Percentiles rank a stretch among this genome's conserved stretches.
Evolutionary conservation across 2,113 vertebrate species (phyloP).

Genomic region (Lophotis ruficrista): DNA sequence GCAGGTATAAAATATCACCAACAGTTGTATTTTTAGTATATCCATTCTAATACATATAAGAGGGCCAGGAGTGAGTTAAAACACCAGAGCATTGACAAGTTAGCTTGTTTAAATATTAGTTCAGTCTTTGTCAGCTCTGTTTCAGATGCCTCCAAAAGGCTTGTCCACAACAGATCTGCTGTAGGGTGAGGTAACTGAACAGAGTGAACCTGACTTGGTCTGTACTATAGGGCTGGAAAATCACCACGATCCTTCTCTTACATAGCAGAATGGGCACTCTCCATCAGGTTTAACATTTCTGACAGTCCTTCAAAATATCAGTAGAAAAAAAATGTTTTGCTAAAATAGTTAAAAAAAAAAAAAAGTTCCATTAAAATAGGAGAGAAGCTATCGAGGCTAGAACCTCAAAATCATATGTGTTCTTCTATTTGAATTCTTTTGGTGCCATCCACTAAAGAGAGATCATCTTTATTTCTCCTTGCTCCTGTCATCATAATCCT

Average conservation of each 20-base stretch:
- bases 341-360: not conserved
- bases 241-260: rapidly evolving
- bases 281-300: not conserved
- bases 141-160: not conserved
- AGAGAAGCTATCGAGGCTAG: not conserved
- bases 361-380: not conserved
- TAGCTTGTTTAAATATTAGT: not conserved
- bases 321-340: not conserved
- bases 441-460: not conserved
- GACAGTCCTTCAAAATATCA: not conserved
- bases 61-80: not conserved
- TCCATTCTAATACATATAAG: not conserved
- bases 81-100: not conserved
- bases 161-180: not conserved
- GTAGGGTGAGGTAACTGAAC: not conserved
- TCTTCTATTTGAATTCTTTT: not conserved
- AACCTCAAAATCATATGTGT: not conserved
- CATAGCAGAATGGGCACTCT: rapidly evolving
- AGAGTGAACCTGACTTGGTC: not conserved
- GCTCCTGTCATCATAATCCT: not conserved
- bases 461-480: not conserved
- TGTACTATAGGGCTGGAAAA: not conserved
- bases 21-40: not conserved
- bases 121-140: not conserved
- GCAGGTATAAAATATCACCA: not conserved